These are phyloP conservation scores for Hydrotaea diabolus DNA, from an alignment of 2,888 invertebrate species.

Conservation along the genomic window DNA sequence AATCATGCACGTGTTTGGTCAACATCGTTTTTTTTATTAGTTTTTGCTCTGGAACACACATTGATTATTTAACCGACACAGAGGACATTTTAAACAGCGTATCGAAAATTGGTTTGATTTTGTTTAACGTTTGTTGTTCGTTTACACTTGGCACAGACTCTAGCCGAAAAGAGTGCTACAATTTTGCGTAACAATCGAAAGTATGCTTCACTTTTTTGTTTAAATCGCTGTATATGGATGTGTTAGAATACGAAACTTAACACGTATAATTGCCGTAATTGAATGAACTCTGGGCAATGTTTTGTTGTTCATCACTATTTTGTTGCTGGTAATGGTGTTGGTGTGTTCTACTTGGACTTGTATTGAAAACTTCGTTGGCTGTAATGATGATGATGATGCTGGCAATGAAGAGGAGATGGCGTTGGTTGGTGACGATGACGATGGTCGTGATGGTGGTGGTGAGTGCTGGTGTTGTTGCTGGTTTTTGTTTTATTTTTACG, in stretches of 20 bases:
- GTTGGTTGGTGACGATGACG: conserved; percentile 11
- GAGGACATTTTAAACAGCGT: not conserved
- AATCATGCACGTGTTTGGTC: not conserved
- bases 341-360: conserved; percentile 31
- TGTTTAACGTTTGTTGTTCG: not conserved
- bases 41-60: not conserved
- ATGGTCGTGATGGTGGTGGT: conserved; percentile 24
- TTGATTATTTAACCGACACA: not conserved
- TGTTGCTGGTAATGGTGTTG: not conserved
- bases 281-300: conserved; percentile 34
- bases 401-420: conserved; percentile 6
- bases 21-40: not conserved
- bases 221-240: conserved; percentile 1
- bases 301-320: conserved; percentile 27
- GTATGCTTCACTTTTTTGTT: conserved; percentile 18
- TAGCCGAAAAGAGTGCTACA: not conserved
- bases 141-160: not conserved
- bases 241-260: conserved; percentile 32
- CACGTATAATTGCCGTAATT: conserved; percentile 40
- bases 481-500: conserved; percentile 61
- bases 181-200: conserved; percentile 5
- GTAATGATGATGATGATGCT: not conserved
- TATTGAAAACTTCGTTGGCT: conserved; percentile 32
- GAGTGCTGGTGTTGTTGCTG: conserved; percentile 22
- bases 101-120: not conserved